Evolutionary conservation across 30 jellyfish, hydroid and myxozoan species (phyloP), one percentile per base, ranked within the genome.

Genomic region (Nemopilema nomurai): DNA sequence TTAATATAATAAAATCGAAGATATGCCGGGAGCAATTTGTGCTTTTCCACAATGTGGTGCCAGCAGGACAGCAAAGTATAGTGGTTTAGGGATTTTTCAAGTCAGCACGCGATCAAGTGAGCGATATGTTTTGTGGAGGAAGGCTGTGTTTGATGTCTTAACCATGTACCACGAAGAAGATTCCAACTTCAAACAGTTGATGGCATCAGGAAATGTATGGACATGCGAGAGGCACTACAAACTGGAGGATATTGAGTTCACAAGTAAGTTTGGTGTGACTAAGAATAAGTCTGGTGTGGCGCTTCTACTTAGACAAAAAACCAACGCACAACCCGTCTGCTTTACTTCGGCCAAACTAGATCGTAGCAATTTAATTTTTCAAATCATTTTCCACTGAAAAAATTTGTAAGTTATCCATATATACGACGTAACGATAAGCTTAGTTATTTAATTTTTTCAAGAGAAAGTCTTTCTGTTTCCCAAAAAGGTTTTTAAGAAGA

Each of bases 171-270:
- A 77, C 51, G 84, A 25, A 41, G 85, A n/a, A 29, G 86, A 82
- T 70, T 51, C 86, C 28, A 33, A 25, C 66, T 70, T 82, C 49
- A 69, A 71, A 64, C 63, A 69, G 21, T 86, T 67, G 33, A 41
- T 82, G 67, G 86, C 49, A 62, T 25, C 76, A 18, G 77, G 67
- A 41, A 82, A 68, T 71, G 85, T 82, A 28, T 82, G 85, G 85
- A 82, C 51, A 68, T 82, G 85, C 67, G 91, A 82, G 67, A 69
- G 50, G 31, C 91, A 82, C 71, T 82, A 82, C 62, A 82, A 82
- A 70, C 84, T 62, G 51, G 85, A 82, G 51, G 85, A 82, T 71
- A 82, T 82, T 62, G 80, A 82, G 57, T 49, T 82, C 85, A 67
- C 85, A 82, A 68, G 91, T 82, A 49, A 74, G 83, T 74, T 0